Evolutionary conservation across 37 sponge, comb jelly and placozoan genomes (phyloP).

Genomic region (Chondrilla cf. caribensis): DNA sequence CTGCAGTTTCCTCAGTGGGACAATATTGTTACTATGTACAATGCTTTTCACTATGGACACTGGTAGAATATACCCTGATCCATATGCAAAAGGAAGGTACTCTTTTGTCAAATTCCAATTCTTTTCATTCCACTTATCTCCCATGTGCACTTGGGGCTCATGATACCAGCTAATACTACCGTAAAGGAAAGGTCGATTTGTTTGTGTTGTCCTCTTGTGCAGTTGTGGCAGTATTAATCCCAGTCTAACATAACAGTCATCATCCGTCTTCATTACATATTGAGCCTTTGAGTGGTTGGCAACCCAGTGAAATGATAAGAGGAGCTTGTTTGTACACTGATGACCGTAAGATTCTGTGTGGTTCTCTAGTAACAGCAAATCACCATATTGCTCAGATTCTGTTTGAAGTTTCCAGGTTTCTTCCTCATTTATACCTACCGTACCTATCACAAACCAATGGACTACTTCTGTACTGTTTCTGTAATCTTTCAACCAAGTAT

Average conservation of each 20-base stretch:
- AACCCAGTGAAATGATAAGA: neutral
- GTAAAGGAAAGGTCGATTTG: neutral
- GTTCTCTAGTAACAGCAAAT: neutral
- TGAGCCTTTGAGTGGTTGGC: neutral
- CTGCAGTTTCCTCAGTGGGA: neutral
- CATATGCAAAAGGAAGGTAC: neutral
- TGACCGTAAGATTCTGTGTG: neutral
- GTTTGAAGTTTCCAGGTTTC: neutral
- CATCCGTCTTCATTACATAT: neutral
- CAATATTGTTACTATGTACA: neutral
- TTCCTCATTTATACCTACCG: neutral
- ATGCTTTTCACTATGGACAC: neutral
- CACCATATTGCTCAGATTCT: neutral
- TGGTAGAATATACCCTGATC: neutral
- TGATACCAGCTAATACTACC: neutral
- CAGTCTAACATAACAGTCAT: neutral
- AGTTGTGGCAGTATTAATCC: neutral
- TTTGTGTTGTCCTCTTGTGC: neutral
- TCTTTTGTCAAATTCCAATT: neutral
- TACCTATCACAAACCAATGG: neutral
- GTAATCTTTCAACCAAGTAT: conserved; percentile 1
- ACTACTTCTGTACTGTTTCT: neutral
- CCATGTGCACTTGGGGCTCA: neutral
- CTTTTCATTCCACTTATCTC: neutral
- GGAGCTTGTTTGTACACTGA: neutral